Base-by-base conservation (phyloP, 2,797 vertebrate genomes). In the Gymnocypris eckloni region DNA sequence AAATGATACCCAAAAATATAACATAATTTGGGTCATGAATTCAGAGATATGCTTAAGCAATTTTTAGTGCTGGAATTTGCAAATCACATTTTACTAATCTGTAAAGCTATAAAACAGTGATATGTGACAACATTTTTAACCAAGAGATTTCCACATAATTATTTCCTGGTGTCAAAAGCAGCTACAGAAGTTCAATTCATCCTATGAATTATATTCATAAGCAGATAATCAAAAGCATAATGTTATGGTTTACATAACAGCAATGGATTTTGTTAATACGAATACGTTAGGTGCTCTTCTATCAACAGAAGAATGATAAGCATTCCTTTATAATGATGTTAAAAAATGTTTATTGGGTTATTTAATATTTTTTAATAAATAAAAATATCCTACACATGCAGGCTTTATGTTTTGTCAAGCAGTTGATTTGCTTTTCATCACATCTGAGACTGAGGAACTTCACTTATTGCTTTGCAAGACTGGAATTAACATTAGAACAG, bases 401-500 rank as follows among this genome's bases (percentile, higher is more conserved):
- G 33, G 6, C 50, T 61, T 37, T n/a, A 25, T 22, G 4, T 43
- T 45, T 64, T 18, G 15, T 59, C 37, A 78, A 78, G 7, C 20
- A 41, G 54, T 54, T 76, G 73, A 7, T 78, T 78, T 13, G 16
- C 33, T 78, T 37, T 15, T 48, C 61, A 33, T 67, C 43, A 50
- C 43, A 67, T 69, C 45, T 48, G 25, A 80, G 18, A 50, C 41
- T 37, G 28, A 50, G 25, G 4, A 50, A 69, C 18, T 39, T 39
- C 22, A 43, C 37, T 43, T 78, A 9, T 13, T 61, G n/a, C n/a
- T 79, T 66, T 69, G 28, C 25, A 69, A 52, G 64, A 52, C 1
- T 45, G 77, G 15, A 79, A 43, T 79, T 50, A 15, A 69, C 61
- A 81, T 81, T 81, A 18, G 22, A 52, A 52, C 28, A 69, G 43